Base-by-base conservation (phyloP, 2,797 vertebrate species). In the Cyclopterus lumpus region DNA sequence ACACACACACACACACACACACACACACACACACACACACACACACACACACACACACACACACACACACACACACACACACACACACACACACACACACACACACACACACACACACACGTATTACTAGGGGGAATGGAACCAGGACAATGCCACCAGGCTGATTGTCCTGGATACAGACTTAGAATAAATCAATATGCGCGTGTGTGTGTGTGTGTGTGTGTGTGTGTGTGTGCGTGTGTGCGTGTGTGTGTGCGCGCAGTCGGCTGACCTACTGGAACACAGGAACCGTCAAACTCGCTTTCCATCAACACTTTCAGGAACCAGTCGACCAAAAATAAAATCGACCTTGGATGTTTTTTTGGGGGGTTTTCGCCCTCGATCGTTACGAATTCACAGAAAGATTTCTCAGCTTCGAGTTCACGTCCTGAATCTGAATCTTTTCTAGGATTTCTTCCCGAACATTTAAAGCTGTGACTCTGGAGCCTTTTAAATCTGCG, bases 261-360 rank as follows among this genome's bases (percentile, higher is more conserved):
- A 26, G 54, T 79, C 80, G 82, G 63, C 80, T 85, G 82, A 86
- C 75, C 71, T 42, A 63, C 84, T 85, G 75, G 54, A 80, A 62
- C 46, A 82, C 71, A 83, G 65, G 30, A 79, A 72, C 51, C 67
- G 69, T 82, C 85, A 65, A 70, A 73, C 64, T 64, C 15, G 32
- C 66, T 82, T 83, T 77, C 69, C 69, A 76, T 85, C 77, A 65
- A 63, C 71, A 42, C 48, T 58, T 9, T 57, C 71, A 75, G 74
- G 75, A 80, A 81, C 36, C 72, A 77, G 61, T 58, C 53, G 6
- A 68, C 70, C 62, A 20, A 58, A 58, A 73, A 76, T 67, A 28
- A 75, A 66, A 82, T 54, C 16, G 2, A 34, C 32, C 44, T 53
- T 18, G 12, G 5, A 42, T 9, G 0, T 2, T 28, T 62, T 36